Evolutionary conservation across 1,140 invertebrate genomes (phyloP), one percentile per base, ranked within the genome.

Genomic region (Atta colombica): DNA sequence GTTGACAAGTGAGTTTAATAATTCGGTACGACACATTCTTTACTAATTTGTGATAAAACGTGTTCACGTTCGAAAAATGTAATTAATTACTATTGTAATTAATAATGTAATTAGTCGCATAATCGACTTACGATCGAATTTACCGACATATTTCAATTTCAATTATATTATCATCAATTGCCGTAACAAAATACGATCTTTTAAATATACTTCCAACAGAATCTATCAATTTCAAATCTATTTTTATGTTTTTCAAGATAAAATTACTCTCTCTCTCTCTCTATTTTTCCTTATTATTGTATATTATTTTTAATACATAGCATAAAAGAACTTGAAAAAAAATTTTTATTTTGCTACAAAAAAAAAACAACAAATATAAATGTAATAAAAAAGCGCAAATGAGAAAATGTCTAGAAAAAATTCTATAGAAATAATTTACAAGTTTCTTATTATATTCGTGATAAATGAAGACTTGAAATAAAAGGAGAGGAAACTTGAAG

Each of bases 1-100:
- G 97, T 98, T 91, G 96, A 97, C 92, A 98, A 95, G 96, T 97
- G 87, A 91, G 93, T 90, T 51, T 49, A 21, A 82, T 7, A 45
- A 49, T 72, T 72, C 39, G 49, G 2, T 6, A n/a, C 45, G 8
- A 25, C 8, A 0, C 4, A 45, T 77, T 49, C 3, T 68, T 81
- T 45, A 21, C 14, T n/a, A 12, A 66, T 49, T 65, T 0, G 10
- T n/a, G 14, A 81, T 69, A 21, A 35, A 55, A 69, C 7, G n/a
- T 28, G n/a, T 28, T 77, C 35, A 39, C 21, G 7, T 61, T 49
- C 1, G 45, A 18, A 21, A 53, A 55, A 58, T 28, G 55, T 18
- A 66, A 53, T 69, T 45, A 69, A 69, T 16, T 69, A 6, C 4
- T 45, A 45, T 45, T 10, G 10, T 45, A 45, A 45, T 45, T 45